Percentiles rank a stretch among this genome's conserved stretches.
These are phyloP conservation scores for Dromius quadrimaculatus DNA, from an alignment of 2,888 invertebrate species.

Conservation along the genomic window DNA sequence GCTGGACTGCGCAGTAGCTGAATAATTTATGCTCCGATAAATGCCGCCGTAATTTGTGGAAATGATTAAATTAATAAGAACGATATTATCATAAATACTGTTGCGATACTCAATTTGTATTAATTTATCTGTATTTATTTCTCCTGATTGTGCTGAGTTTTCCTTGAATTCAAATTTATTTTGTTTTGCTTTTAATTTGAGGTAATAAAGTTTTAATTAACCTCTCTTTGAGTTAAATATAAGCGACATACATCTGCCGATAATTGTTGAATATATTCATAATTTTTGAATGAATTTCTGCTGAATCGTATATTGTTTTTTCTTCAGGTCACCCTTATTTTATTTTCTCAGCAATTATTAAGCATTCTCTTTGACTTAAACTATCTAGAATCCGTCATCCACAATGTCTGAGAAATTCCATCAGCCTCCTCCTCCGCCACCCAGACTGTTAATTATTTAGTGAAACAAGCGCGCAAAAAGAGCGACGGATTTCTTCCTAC, in stretches of 20 bases:
- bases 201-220: too few relatives aligned
- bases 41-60: not conserved
- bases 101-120: not conserved
- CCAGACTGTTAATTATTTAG: constrained; percentile 39
- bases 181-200: too few relatives aligned
- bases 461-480: constrained; percentile 44
- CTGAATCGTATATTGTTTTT: too few relatives aligned
- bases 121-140: not conserved
- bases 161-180: not conserved
- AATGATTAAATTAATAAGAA: constrained; percentile 2
- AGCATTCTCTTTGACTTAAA: too few relatives aligned
- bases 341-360: too few relatives aligned
- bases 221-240: too few relatives aligned
- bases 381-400: too few relatives aligned
- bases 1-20: not conserved
- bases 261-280: too few relatives aligned
- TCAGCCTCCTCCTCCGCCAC: not conserved
- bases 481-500: constrained; percentile 30
- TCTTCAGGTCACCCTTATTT: too few relatives aligned
- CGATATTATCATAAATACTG: constrained; percentile 1
- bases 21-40: not conserved
- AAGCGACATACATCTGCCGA: too few relatives aligned
- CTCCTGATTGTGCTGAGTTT: not conserved
- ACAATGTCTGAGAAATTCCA: too few relatives aligned
- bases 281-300: too few relatives aligned